phyloP scores from a whole-genome alignment of 2,113 vertebrate genomes.

The Geococcyx californianus region DNA sequence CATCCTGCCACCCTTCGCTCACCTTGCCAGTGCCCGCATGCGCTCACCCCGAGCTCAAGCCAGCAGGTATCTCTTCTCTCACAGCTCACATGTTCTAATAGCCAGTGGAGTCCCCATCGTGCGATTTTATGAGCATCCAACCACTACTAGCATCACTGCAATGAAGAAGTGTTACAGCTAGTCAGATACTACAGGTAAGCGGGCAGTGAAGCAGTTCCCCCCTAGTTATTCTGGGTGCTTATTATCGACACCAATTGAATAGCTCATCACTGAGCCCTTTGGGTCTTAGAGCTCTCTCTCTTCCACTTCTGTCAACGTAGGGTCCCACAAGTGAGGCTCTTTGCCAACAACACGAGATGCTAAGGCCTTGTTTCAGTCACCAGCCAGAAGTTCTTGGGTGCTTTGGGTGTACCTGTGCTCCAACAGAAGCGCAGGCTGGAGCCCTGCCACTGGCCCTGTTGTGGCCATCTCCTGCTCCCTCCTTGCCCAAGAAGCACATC shows the following conservation, averaged over 20 bases:
- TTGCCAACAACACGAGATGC: background rate
- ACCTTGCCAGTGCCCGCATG: fast-evolving
- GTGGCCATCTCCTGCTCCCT: background rate
- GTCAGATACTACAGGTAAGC: background rate
- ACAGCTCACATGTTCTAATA: background rate
- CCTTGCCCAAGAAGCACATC: background rate
- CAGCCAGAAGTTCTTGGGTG: fast-evolving
- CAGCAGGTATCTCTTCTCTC: background rate
- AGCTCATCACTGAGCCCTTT: background rate
- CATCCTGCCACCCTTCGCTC: background rate
- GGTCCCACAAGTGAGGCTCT: background rate
- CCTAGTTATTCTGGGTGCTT: background rate
- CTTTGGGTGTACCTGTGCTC: background rate
- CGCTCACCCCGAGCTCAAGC: fast-evolving
- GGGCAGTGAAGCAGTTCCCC: background rate
- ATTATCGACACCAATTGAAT: background rate
- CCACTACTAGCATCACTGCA: background rate
- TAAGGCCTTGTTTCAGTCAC: background rate
- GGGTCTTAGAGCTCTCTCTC: background rate
- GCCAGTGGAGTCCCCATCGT: fast-evolving
- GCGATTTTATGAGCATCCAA: background rate
- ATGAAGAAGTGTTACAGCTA: background rate
- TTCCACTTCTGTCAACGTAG: background rate
- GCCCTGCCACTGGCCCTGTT: background rate
- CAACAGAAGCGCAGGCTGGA: background rate